Conservation (phyloP, 2,888 invertebrate genomes). For the Adelphocoris suturalis region DNA sequence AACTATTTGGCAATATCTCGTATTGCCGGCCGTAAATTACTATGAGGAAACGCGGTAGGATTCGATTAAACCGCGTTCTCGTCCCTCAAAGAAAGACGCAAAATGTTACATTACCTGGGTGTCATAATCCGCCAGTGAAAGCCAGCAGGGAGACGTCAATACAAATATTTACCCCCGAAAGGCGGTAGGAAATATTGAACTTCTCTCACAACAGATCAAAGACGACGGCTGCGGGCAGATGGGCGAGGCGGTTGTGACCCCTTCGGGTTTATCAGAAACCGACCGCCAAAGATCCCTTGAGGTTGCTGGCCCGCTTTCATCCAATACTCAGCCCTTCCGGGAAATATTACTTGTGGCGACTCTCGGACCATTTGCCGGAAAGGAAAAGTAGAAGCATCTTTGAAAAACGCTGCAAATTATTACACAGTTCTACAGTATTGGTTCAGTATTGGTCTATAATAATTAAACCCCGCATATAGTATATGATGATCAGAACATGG, state of each 20-base stretch:
- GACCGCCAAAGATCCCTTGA: background rate
- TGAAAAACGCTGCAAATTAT: too few relatives aligned
- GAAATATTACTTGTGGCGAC: conserved; percentile 4
- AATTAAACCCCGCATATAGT: too few relatives aligned
- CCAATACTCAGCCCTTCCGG: background rate
- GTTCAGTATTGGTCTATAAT: too few relatives aligned
- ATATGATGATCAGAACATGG: too few relatives aligned
- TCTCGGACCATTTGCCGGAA: conserved; percentile 5
- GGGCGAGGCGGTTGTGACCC: background rate
- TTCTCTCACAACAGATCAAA: conserved; percentile 27
- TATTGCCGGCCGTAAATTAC: too few relatives aligned
- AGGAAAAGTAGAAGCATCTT: too few relatives aligned
- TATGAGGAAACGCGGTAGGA: too few relatives aligned
- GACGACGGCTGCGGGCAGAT: background rate
- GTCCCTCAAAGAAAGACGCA: background rate
- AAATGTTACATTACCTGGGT: background rate
- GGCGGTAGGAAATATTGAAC: conserved; percentile 48
- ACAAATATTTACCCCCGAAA: conserved; percentile 51
- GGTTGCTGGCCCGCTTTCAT: background rate
- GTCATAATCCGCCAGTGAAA: background rate
- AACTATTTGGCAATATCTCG: too few relatives aligned
- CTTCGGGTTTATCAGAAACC: background rate
- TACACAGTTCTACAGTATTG: too few relatives aligned
- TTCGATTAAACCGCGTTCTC: too few relatives aligned
- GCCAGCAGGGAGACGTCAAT: conserved; percentile 25